A percentile compares a stretch with the other conserved stretches of the same genome.
Evolutionary conservation across 37 sponge, comb jelly and placozoan genomes (phyloP).

Genomic region (Diacarnus erythraeanus): DNA sequence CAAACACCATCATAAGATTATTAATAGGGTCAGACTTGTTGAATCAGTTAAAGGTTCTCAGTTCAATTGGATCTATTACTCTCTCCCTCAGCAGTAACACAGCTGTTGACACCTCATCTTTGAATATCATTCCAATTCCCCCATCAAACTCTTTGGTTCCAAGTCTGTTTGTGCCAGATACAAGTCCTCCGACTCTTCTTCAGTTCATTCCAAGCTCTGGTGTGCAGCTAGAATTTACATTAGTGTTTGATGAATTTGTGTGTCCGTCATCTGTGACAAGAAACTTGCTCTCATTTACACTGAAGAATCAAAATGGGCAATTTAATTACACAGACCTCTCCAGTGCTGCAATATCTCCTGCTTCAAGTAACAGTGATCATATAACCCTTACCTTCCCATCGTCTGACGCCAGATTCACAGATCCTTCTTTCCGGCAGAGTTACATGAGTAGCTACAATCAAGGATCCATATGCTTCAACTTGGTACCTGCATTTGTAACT

Average conservation of each 20-base stretch:
- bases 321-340: neutral
- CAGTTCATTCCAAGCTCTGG: constrained; percentile 16
- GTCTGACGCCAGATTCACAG: neutral
- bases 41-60: constrained; percentile 11
- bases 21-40: neutral
- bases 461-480: neutral
- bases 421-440: neutral
- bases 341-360: neutral
- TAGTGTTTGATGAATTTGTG: constrained; percentile 30
- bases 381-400: neutral
- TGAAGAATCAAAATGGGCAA: neutral
- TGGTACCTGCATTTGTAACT: neutral
- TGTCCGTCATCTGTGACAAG: neutral
- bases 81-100: constrained; percentile 28
- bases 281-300: constrained; percentile 1
- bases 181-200: constrained; percentile 42
- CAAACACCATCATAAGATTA: constrained; percentile 1
- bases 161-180: constrained; percentile 44
- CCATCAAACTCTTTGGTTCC: constrained; percentile 33
- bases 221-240: neutral
- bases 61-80: constrained; percentile 17
- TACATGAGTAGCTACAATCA: neutral
- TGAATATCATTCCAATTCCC: constrained; percentile 29
- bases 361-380: neutral
- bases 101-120: constrained; percentile 57